Evolutionary conservation across 1,140 invertebrate species (phyloP).

Genomic region (Galleria mellonella): DNA sequence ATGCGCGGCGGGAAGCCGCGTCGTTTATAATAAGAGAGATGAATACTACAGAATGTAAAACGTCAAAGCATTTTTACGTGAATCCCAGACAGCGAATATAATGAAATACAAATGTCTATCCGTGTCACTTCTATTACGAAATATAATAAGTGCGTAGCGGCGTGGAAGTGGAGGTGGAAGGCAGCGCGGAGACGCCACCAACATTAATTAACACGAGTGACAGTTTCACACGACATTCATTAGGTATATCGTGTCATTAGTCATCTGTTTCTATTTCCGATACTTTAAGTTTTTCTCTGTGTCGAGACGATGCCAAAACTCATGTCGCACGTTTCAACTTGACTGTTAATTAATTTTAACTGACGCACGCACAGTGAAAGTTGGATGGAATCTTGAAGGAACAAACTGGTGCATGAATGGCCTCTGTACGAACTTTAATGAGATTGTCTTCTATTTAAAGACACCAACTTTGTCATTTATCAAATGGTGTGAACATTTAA

Average conservation of each 20-base stretch:
- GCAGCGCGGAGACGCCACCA: conserved; percentile 10
- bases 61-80: conserved; percentile 30
- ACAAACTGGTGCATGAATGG: conserved; percentile 14
- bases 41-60: conserved; percentile 7
- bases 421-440: conserved; percentile 16
- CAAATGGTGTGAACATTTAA: not conserved
- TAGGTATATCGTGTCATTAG: conserved; percentile 45
- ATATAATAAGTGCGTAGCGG: conserved; percentile 12
- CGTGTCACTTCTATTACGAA: conserved; percentile 23
- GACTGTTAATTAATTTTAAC: conserved; percentile 56
- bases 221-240: conserved; percentile 55
- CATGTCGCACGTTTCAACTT: conserved; percentile 26
- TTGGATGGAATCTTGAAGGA: conserved; percentile 11
- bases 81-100: conserved; percentile 19
- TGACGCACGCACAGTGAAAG: conserved; percentile 24
- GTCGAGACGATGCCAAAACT: conserved; percentile 40
- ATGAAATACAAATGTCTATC: conserved; percentile 30
- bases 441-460: conserved; percentile 14
- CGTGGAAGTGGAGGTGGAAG: conserved; percentile 13
- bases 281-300: conserved; percentile 48
- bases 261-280: conserved; percentile 54
- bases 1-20: not conserved
- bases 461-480: conserved; percentile 14
- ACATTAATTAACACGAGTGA: conserved; percentile 51
- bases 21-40: conserved; percentile 7